Evolutionary conservation across 2,797 vertebrate genomes (phyloP), one percentile per base, ranked within the genome.

Genomic region (Xyrichtys novacula): DNA sequence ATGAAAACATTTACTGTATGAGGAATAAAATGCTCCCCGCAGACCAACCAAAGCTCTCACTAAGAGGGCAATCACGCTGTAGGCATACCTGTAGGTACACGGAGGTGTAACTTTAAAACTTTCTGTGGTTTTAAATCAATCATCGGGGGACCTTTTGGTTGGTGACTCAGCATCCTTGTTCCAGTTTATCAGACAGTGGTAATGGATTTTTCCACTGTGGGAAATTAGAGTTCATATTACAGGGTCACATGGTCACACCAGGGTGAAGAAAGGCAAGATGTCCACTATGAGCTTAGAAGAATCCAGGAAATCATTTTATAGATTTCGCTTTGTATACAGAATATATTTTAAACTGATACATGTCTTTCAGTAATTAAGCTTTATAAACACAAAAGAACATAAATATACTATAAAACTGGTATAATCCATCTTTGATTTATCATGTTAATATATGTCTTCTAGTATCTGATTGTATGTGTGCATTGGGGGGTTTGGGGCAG

Each of bases 61-160:
- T 55, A 10, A 49, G 53, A 55, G 23, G 43, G 4, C 42, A 63
- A 19, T 42, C 8, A 25, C 34, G n/a, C 19, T 14, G 6, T 34
- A 25, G 26, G 43, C 38, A 39, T 50, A 64, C n/a, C 4, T 64
- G 26, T 20, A n/a, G 8, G 15, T n/a, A 23, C 39, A 54, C 53
- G 58, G 28, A 54, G 42, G 17, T 26, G 19, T 16, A 46, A 17
- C 43, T 54, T 32, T 1, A 44, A 47, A 28, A 62, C 60, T 44
- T 70, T 23, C 22, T 26, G 23, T 19, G 44, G 47, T 29, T 65
- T n/a, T 58, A 67, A 83, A 56, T 75, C 52, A 71, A 49, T 78
- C 43, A 56, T 23, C 14, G 40, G 63, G 23, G 26, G 20, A 50
- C 54, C 11, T 58, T 54, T 46, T 43, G 22, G 9, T 49, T 6